phyloP scores from a whole-genome alignment of 2,888 invertebrate genomes.

The Eupithecia inturbata region DNA sequence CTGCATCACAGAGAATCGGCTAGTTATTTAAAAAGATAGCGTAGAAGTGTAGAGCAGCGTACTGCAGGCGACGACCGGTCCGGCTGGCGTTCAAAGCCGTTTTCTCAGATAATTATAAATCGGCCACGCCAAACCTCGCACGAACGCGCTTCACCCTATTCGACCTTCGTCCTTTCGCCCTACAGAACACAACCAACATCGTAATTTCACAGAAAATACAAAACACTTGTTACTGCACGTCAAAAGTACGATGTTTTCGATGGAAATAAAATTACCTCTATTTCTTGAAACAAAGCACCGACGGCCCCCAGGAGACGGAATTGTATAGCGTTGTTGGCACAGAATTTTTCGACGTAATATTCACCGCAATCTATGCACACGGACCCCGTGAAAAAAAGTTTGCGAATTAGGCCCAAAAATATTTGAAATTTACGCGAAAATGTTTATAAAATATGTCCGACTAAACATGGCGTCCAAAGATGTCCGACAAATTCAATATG shows the following conservation, averaged over 20 bases:
- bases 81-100: constrained; percentile 55
- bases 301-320: constrained; percentile 78
- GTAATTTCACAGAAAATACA: constrained; percentile 76
- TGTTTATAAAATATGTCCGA: constrained; percentile 91
- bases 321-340: constrained; percentile 77
- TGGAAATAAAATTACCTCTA: constrained; percentile 81
- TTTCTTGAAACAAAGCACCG: constrained; percentile 82
- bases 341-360: constrained; percentile 71
- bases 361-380: constrained; percentile 68
- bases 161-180: constrained; percentile 71
- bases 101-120: constrained; percentile 76
- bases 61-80: constrained; percentile 61
- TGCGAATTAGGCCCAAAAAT: constrained; percentile 79
- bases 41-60: constrained; percentile 53
- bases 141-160: constrained; percentile 57
- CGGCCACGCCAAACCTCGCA: constrained; percentile 71
- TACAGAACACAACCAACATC: constrained; percentile 49
- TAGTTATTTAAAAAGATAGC: constrained; percentile 28
- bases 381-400: constrained; percentile 81
- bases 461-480: constrained; percentile 89
- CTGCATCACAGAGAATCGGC: constrained; percentile 54
- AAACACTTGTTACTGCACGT: constrained; percentile 81
- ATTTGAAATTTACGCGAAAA: constrained; percentile 85
- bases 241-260: constrained; percentile 79
- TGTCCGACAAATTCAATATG: constrained; percentile 86